Evolutionary conservation across 1,140 invertebrate genomes (phyloP).

Genomic region (Heliconius hermathena): DNA sequence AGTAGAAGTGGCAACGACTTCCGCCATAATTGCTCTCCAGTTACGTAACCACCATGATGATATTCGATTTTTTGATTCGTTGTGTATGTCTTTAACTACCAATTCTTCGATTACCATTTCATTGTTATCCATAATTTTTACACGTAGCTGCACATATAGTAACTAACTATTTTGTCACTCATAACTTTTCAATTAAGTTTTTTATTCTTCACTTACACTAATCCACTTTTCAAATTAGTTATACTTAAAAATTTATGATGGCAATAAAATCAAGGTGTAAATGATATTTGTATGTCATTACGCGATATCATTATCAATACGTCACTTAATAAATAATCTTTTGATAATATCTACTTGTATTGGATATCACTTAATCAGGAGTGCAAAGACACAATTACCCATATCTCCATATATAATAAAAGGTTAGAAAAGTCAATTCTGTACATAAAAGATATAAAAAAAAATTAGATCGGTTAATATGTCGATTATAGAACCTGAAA

Average conservation of each 20-base stretch:
- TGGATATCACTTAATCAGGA: neutral
- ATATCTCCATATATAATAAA: no score
- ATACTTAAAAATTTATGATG: neutral
- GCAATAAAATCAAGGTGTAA: neutral
- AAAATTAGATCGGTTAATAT: no score
- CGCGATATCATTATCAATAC: constrained; percentile 10
- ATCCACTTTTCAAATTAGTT: neutral
- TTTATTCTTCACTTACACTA: neutral
- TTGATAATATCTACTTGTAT: neutral
- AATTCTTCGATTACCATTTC: constrained; percentile 27
- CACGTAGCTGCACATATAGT: neutral
- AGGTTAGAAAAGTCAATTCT: no score
- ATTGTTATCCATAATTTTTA: neutral
- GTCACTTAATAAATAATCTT: neutral
- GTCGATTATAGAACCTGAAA: no score
- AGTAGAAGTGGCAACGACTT: constrained; percentile 57
- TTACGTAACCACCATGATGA: constrained; percentile 33
- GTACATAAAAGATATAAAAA: no score
- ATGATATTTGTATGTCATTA: neutral
- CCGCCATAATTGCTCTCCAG: constrained; percentile 57
- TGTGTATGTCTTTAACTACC: constrained; percentile 32
- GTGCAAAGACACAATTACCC: neutral
- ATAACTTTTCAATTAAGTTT: neutral
- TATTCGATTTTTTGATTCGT: constrained; percentile 9
- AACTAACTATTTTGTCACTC: neutral